These are phyloP conservation scores for Saxidomus purpurata DNA, from an alignment of 1,140 invertebrate genomes.

Conservation along the genomic window DNA sequence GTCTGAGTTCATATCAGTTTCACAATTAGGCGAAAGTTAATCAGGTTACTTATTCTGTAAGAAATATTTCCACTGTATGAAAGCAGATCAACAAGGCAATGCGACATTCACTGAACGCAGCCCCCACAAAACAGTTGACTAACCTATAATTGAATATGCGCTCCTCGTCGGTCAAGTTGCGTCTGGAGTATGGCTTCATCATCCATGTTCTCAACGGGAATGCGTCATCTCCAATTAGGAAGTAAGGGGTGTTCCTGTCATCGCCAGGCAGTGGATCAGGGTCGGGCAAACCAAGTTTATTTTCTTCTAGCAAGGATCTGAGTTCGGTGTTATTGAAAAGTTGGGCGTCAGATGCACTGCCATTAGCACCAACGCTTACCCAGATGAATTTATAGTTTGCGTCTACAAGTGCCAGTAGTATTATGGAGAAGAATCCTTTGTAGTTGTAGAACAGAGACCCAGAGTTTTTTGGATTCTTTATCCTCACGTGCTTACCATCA, in stretches of 20 bases:
- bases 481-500: slow-evolving; percentile 43
- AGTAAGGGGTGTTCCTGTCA: slow-evolving; percentile 50
- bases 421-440: slow-evolving; percentile 58
- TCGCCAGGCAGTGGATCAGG: slow-evolving; percentile 51
- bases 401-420: slow-evolving; percentile 59
- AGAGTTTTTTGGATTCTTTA: slow-evolving; percentile 9
- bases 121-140: too few relatives aligned
- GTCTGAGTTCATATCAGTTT: too few relatives aligned
- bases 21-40: too few relatives aligned
- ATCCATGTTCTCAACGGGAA: slow-evolving; percentile 71
- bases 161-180: slow-evolving; percentile 71
- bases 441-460: slow-evolving; percentile 67
- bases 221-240: slow-evolving; percentile 77
- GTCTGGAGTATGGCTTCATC: slow-evolving; percentile 80
- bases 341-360: slow-evolving; percentile 61
- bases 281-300: slow-evolving; percentile 70
- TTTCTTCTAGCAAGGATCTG: slow-evolving; percentile 63
- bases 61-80: too few relatives aligned
- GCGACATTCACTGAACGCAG: too few relatives aligned
- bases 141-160: slow-evolving; percentile 7
- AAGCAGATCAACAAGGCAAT: too few relatives aligned
- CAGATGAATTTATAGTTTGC: slow-evolving; percentile 44
- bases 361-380: slow-evolving; percentile 61
- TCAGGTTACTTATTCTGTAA: too few relatives aligned
- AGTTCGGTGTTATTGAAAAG: slow-evolving; percentile 48